Evolutionary conservation across 2,888 invertebrate genomes (phyloP).

Genomic region (Coecobrya sp.): DNA sequence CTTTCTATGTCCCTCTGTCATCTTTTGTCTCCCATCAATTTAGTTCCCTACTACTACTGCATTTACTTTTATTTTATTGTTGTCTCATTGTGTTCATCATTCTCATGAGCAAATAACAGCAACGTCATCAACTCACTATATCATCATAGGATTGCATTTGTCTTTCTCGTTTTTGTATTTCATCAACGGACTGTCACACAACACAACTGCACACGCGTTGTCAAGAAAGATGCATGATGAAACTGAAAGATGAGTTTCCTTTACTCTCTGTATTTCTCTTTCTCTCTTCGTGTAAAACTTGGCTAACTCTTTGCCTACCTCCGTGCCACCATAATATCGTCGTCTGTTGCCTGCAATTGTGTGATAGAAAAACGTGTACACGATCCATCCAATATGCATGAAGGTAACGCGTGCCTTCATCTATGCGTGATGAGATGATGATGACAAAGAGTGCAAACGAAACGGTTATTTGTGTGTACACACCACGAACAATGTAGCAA

Average conservation of each 20-base stretch:
- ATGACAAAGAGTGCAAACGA: constrained; percentile 9
- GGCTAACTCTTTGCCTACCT: background rate
- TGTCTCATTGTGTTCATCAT: background rate
- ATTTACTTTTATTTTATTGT: constrained; percentile 53
- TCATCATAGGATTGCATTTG: background rate
- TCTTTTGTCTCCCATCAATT: constrained; percentile 14
- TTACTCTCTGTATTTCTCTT: no score
- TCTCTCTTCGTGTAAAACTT: background rate
- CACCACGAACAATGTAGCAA: constrained; percentile 29
- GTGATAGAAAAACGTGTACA: background rate
- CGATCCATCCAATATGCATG: constrained; percentile 20
- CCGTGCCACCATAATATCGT: background rate
- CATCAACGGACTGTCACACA: background rate
- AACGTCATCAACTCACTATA: background rate
- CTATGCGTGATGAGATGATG: background rate
- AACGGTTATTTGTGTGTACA: constrained; percentile 14
- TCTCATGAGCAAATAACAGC: constrained; percentile 15
- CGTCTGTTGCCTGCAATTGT: background rate
- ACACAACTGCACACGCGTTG: background rate
- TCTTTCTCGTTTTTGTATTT: background rate
- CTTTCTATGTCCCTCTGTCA: background rate
- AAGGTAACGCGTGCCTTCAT: constrained; percentile 33
- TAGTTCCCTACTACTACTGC: background rate
- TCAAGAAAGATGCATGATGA: background rate
- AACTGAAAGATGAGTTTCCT: constrained; percentile 2